Conservation (phyloP, 2,888 invertebrate genomes). For the Ophraella communa region DNA sequence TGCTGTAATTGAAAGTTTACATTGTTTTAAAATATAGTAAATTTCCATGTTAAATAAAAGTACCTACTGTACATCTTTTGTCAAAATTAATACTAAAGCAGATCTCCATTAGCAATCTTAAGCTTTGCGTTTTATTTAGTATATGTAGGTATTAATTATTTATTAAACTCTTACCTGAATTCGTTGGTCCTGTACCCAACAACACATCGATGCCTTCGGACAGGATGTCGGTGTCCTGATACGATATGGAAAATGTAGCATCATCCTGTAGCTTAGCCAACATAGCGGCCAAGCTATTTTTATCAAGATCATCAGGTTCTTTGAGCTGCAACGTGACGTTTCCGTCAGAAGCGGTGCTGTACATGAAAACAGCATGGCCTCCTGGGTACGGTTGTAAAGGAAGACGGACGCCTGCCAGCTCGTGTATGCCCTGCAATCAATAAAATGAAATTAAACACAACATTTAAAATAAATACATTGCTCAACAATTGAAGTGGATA, state of each 20-base stretch:
- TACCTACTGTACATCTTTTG: too few relatives aligned
- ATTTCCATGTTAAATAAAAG: too few relatives aligned
- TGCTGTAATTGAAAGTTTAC: too few relatives aligned
- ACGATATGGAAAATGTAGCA: slow-evolving; percentile 73
- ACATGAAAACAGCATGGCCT: slow-evolving; percentile 72
- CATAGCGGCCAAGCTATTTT: slow-evolving; percentile 60
- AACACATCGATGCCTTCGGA: slow-evolving; percentile 69
- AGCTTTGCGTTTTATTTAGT: too few relatives aligned
- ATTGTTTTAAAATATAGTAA: too few relatives aligned
- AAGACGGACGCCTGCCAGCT: slow-evolving; percentile 60
- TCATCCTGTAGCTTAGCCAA: slow-evolving; percentile 66
- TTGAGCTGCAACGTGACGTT: slow-evolving; percentile 70
- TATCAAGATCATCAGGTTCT: slow-evolving; percentile 64
- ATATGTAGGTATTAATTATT: background rate
- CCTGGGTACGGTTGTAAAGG: slow-evolving; percentile 65
- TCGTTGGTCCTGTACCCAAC: slow-evolving; percentile 65
- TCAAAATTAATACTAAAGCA: too few relatives aligned
- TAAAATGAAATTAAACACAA: too few relatives aligned
- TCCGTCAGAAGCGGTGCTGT: slow-evolving; percentile 71
- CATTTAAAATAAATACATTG: too few relatives aligned
- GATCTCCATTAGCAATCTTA: too few relatives aligned
- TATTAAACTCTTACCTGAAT: slow-evolving; percentile 49
- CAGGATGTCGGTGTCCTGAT: slow-evolving; percentile 77
- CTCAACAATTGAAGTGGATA: background rate
- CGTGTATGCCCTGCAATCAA: slow-evolving; percentile 55